These are phyloP conservation scores for Cranoglanis bouderius DNA, from an alignment of 2,113 vertebrate genomes.

Conservation along the genomic window DNA sequence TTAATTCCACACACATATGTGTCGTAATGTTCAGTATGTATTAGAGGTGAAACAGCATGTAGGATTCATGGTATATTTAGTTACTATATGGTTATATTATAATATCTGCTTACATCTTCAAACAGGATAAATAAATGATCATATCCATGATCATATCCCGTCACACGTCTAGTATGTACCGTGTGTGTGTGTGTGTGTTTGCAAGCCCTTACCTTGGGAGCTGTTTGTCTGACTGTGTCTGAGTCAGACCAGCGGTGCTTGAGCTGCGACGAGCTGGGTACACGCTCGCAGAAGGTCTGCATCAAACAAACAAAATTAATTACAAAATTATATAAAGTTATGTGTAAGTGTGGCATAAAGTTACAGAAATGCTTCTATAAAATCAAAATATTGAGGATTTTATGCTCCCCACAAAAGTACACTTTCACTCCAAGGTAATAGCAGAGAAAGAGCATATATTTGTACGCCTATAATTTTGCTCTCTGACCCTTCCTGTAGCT, in stretches of 20 bases:
- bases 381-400: not conserved
- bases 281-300: conserved; percentile 80
- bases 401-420: not conserved
- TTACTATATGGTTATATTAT: not conserved
- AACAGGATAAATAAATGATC: not conserved
- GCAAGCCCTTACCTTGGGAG: conserved; percentile 75
- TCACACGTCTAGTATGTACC: not conserved
- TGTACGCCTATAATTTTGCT: not conserved
- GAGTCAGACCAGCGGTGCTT: conserved; percentile 80
- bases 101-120: not conserved
- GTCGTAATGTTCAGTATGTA: not conserved
- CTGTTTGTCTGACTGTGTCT: conserved; percentile 74
- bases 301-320: conserved; percentile 63
- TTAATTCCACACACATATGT: not conserved
- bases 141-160: not conserved
- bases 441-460: not conserved
- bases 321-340: conserved; percentile 22
- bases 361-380: conserved; percentile 27
- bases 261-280: conserved; percentile 76
- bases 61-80: not conserved
- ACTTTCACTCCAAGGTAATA: not conserved
- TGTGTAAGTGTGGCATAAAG: conserved; percentile 33
- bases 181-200: conserved; percentile 19
- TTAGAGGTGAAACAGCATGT: not conserved
- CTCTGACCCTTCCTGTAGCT: not conserved